These are phyloP conservation scores for Bettongia penicillata DNA, from an alignment of 2,113 vertebrate species.

Conservation along the genomic window DNA sequence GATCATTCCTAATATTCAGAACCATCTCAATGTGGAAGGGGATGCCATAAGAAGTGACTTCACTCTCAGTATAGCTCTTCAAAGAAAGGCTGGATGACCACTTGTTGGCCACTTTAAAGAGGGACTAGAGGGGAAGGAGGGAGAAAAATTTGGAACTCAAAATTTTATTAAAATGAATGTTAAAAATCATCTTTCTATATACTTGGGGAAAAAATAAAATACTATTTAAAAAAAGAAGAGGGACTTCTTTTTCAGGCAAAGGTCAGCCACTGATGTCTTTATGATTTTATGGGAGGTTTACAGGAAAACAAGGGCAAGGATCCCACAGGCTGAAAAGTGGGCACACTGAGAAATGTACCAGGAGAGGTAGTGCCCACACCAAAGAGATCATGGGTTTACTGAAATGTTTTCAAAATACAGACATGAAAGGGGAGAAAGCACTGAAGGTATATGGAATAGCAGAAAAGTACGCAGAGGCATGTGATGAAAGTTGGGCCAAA, in stretches of 20 bases:
- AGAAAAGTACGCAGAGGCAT: not conserved
- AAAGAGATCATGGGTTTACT: not conserved
- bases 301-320: not conserved
- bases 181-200: not conserved
- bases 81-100: not conserved
- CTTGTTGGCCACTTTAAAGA: not conserved
- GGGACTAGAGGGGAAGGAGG: not conserved
- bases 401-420: not conserved
- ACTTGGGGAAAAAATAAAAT: not conserved
- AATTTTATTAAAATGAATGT: not conserved
- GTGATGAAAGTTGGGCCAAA: not conserved
- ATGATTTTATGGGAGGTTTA: not conserved
- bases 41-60: not conserved
- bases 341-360: not conserved
- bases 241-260: not conserved
- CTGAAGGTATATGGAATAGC: not conserved
- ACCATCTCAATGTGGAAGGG: not conserved
- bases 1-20: not conserved
- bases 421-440: not conserved
- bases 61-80: not conserved
- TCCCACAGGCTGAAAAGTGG: not conserved
- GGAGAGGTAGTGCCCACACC: not conserved
- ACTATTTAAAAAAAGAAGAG: not conserved
- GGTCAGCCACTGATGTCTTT: not conserved
- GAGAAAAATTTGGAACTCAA: not conserved